These are phyloP conservation scores for Zaprionus lachaisei DNA, from an alignment of 1,140 invertebrate genomes.

Conservation along the genomic window DNA sequence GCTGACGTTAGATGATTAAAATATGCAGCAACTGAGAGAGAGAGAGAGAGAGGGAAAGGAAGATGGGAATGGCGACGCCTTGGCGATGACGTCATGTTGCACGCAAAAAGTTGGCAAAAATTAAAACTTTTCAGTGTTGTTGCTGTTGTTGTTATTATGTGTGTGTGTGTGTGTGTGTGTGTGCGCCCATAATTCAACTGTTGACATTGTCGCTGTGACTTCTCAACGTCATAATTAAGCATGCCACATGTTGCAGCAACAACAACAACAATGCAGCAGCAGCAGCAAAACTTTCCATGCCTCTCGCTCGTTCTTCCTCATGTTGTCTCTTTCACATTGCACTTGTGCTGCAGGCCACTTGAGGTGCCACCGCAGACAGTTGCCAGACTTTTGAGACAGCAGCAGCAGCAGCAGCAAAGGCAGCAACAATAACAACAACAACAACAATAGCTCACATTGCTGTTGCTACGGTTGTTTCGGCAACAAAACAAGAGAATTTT, in stretches of 20 bases:
- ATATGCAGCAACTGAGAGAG: conserved; percentile 7
- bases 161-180: conserved; percentile 16
- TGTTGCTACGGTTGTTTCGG: conserved; percentile 25
- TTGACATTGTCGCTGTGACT: conserved; percentile 66
- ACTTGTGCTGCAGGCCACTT: conserved; percentile 54
- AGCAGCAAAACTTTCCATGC: conserved; percentile 54
- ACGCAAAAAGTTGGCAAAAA: conserved; percentile 33
- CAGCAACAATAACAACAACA: conserved; percentile 42
- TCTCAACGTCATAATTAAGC: conserved; percentile 76
- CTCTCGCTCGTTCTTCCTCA: conserved; percentile 4
- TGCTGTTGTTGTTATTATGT: neutral
- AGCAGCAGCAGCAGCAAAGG: conserved; percentile 27
- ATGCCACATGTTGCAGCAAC: conserved; percentile 74
- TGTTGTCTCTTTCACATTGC: conserved; percentile 26
- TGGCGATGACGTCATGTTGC: conserved; percentile 39
- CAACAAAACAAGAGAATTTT: conserved; percentile 49
- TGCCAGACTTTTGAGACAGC: conserved; percentile 69
- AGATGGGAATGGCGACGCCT: neutral
- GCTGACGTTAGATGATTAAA: conserved; percentile 28
- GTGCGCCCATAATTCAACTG: conserved; percentile 53
- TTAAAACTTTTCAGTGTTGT: conserved; percentile 15
- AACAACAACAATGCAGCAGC: conserved; percentile 27
- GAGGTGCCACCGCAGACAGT: conserved; percentile 73
- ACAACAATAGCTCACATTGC: conserved; percentile 18
- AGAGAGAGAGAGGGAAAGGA: neutral